Evolutionary conservation across 1,140 invertebrate species (phyloP).

Genomic region (Samia ricini): DNA sequence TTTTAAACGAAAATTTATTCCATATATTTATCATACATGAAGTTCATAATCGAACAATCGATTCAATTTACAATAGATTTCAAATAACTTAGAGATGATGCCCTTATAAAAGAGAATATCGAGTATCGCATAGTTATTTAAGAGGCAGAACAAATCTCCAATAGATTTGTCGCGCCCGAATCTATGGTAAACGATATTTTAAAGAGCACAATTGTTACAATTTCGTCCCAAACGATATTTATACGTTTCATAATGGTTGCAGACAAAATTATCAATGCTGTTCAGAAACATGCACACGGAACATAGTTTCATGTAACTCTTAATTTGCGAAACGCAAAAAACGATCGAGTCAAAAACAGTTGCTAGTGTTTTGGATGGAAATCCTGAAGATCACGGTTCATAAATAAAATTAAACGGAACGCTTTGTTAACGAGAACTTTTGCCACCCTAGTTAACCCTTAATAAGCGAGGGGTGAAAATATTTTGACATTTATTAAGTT

Average conservation of each 20-base stretch:
- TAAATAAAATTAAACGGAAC: constrained; percentile 63
- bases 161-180: constrained; percentile 59
- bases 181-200: constrained; percentile 37
- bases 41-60: background rate
- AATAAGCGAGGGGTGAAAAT: constrained; percentile 54
- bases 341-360: background rate
- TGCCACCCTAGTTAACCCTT: constrained; percentile 59
- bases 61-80: background rate
- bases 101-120: background rate
- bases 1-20: background rate
- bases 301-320: background rate
- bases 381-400: constrained; percentile 45
- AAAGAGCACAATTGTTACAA: constrained; percentile 58
- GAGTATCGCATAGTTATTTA: constrained; percentile 59
- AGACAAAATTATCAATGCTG: constrained; percentile 10
- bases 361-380: background rate
- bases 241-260: constrained; percentile 16
- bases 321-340: background rate
- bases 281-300: background rate
- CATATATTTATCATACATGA: background rate
- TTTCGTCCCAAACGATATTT: constrained; percentile 46
- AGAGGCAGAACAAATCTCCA: constrained; percentile 47
- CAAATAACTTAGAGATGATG: background rate
- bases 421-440: constrained; percentile 24
- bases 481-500: constrained; percentile 62